These are phyloP conservation scores for Amphiura filiformis DNA, from an alignment of 35 echinoderm and acorn worm genomes.

Conservation along the genomic window DNA sequence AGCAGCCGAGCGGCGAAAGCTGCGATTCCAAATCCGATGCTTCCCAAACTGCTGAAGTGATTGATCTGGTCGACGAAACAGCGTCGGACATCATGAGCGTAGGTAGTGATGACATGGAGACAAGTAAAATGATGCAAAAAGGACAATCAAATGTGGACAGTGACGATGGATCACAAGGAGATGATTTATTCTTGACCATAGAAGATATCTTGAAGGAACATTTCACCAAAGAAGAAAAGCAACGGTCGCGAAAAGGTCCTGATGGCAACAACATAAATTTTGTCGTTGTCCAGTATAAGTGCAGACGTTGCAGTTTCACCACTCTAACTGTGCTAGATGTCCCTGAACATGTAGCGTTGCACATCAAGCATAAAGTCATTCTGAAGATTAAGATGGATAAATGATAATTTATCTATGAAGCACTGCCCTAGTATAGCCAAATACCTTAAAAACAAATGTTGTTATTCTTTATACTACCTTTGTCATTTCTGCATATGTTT, in stretches of 20 bases:
- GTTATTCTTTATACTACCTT: no score
- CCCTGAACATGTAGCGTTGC: not conserved
- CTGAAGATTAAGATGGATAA: conserved; percentile 4
- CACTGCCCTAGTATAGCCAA: no score
- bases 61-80: not conserved
- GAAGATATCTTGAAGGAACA: not conserved
- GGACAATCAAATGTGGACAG: not conserved
- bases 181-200: not conserved
- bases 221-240: not conserved
- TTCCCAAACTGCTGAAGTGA: not conserved
- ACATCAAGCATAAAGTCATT: not conserved
- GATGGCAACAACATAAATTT: not conserved
- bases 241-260: not conserved
- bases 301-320: not conserved
- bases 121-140: not conserved
- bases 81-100: not conserved
- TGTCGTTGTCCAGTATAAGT: not conserved
- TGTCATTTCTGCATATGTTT: no score
- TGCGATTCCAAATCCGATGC: no score
- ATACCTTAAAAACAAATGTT: no score
- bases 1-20: no score
- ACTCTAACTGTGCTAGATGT: not conserved
- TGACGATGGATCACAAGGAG: not conserved
- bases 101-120: not conserved
- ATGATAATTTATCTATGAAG: not conserved